Evolutionary conservation across 2,888 invertebrate genomes (phyloP), one percentile per base, ranked within the genome.

Genomic region (Shargacucullia verbasci): DNA sequence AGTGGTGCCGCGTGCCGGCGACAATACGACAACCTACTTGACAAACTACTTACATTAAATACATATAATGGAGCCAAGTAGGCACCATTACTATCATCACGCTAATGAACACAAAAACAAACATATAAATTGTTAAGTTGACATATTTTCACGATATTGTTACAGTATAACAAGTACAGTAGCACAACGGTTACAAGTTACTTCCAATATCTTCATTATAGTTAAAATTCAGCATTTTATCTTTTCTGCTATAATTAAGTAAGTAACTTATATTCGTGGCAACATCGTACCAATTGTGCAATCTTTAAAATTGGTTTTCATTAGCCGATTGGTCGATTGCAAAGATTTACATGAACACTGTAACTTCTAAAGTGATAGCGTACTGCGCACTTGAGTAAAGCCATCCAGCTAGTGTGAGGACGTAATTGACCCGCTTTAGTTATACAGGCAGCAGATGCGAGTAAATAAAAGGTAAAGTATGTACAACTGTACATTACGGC

Each of bases 391-490:
- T n/a, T n/a, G n/a, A 9, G 27, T 14, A 3, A 3, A n/a, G 20
- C 27, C 25, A 11, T 1, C 34, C 35, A 10, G 35, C 13, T 8
- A 12, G 49, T 34, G 41, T 9, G 29, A 35, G 46, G 31, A 34
- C 31, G 31, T 9, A 52, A 38, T 59, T 33, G 3, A 48, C 47
- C 43, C 38, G 34, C 35, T 14, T 47, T 7, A 34, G 34, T 29
- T 39, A 55, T 40, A 44, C 38, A 54, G 50, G 47, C 20, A 59
- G 25, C 72, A 64, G 46, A 57, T 47, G 49, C 38, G 25, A 59
- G 45, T 58, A 45, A 58, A 71, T 58, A 65, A 59, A 64, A 43
- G 38, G 46, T 61, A 47, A 52, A 61, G 54, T 39, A 63, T 40
- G 38, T 14, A 64, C 44, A 55, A 61, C 54, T 40, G 38, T 14